Evolutionary conservation across 2,113 vertebrate genomes (phyloP), one percentile per base, ranked within the genome.

Genomic region (Gobius niger): DNA sequence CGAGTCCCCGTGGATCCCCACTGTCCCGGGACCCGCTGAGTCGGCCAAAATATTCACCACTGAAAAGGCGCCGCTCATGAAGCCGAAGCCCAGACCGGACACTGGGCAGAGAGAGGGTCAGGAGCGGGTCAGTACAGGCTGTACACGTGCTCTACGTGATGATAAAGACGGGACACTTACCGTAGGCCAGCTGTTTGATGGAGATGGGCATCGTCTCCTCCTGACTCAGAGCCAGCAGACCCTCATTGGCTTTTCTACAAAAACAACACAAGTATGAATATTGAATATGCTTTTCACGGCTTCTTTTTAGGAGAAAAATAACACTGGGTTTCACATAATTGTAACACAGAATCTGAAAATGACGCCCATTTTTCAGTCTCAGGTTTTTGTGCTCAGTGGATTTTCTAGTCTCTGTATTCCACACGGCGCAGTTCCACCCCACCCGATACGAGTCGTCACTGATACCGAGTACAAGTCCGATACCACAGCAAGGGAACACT

Each of bases 51-150:
- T 96, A 83, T 95, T 96, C 47, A 94, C 93, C 82, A 95, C 92
- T 0, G 95, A 95, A 79, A 96, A 96, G 0, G 94, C 91, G 13
- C 95, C 95, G 3, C 95, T 95, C 94, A 95, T 96, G 77, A 96
- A 94, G 54, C 94, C 95, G 67, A 95, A 96, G 59, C 95, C 94
- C 5, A 95, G 85, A 42, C 94, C 94, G 24, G 94, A 95, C 53
- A 96, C 94, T 95, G 73, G 51, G 10, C 9, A 50, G 5, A 60
- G 13, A 57, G 6, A 40, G 9, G 15, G 24, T 19, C 52, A 54
- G 9, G 18, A 10, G n/a, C 18, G 18, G 10, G 52, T 52, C 7
- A 54, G n/a, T 51, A 51, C 5, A 51, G 52, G n/a, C 5, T 52
- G 16, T 52, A 0, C 15, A n/a, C 1, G 51, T 10, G 52, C 5